phyloP scores from a whole-genome alignment of 2,888 invertebrate genomes.

The Chrysina gloriosa region DNA sequence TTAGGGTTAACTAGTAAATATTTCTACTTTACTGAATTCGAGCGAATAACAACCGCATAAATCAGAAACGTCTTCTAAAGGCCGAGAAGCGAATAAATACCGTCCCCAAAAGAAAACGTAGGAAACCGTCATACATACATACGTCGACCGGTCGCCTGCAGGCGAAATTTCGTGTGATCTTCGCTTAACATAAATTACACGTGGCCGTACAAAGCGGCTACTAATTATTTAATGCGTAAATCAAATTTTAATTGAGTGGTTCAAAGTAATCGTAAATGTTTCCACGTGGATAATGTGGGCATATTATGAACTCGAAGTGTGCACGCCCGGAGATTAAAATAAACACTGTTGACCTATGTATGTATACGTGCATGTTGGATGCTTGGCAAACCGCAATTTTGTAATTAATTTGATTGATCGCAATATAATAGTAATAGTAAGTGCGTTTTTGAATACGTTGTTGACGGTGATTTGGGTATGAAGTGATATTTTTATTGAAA shows the following conservation, averaged over 20 bases:
- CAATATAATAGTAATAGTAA: too few species aligned
- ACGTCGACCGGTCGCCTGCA: slow-evolving; percentile 34
- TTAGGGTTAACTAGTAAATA: too few species aligned
- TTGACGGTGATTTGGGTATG: too few species aligned
- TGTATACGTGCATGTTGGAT: not conserved
- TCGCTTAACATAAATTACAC: slow-evolving; percentile 57
- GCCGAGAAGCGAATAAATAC: slow-evolving; percentile 19
- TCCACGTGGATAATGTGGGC: slow-evolving; percentile 37
- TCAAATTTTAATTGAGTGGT: slow-evolving; percentile 59
- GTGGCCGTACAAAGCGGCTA: slow-evolving; percentile 55
- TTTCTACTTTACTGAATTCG: not conserved
- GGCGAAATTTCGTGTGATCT: slow-evolving; percentile 59
- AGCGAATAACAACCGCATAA: slow-evolving; percentile 28
- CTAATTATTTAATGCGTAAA: slow-evolving; percentile 61
- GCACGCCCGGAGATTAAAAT: slow-evolving; percentile 17
- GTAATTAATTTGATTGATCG: slow-evolving; percentile 8
- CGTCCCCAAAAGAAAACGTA: slow-evolving; percentile 48
- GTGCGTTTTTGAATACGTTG: too few species aligned
- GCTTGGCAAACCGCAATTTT: not conserved
- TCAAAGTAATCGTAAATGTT: slow-evolving; percentile 55
- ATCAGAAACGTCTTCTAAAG: slow-evolving; percentile 8
- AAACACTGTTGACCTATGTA: not conserved
- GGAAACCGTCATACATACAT: not conserved
- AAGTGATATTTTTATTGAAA: too few species aligned
- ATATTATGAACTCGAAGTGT: not conserved